These are phyloP conservation scores for Hirtodrosophila alboralis DNA, from an alignment of 2,888 invertebrate genomes.

Conservation along the genomic window DNA sequence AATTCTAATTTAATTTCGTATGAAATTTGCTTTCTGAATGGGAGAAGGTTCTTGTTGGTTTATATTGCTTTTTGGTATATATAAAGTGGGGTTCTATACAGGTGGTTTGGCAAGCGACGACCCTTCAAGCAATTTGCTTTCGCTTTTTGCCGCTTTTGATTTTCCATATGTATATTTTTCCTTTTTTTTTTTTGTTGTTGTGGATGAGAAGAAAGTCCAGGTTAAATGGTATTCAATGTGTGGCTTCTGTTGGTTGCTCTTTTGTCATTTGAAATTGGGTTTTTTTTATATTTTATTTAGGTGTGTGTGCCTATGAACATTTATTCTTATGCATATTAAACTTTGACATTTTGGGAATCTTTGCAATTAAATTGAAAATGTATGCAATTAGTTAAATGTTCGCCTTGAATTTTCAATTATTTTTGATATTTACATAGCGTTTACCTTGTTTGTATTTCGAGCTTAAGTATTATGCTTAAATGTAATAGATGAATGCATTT, in stretches of 20 bases:
- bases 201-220: too few species aligned
- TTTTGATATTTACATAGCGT: background rate
- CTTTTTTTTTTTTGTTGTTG: too few species aligned
- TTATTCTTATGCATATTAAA: slow-evolving; percentile 68
- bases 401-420: slow-evolving; percentile 29
- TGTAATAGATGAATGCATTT: too few species aligned
- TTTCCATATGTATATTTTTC: slow-evolving; percentile 58
- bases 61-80: slow-evolving; percentile 58
- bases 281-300: slow-evolving; percentile 7
- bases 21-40: slow-evolving; percentile 56
- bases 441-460: too few species aligned
- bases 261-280: too few species aligned
- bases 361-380: slow-evolving; percentile 58
- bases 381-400: slow-evolving; percentile 67
- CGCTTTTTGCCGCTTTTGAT: slow-evolving; percentile 69
- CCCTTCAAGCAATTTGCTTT: slow-evolving; percentile 72
- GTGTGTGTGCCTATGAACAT: slow-evolving; percentile 41
- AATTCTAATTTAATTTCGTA: slow-evolving; percentile 78
- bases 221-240: slow-evolving; percentile 46
- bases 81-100: slow-evolving; percentile 24
- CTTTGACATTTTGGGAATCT: slow-evolving; percentile 41
- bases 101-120: slow-evolving; percentile 38
- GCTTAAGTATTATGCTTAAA: too few species aligned
- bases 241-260: slow-evolving; percentile 26
- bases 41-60: slow-evolving; percentile 10